Evolutionary conservation across 1,140 invertebrate species (phyloP).

Genomic region (Lepidurus apus): DNA sequence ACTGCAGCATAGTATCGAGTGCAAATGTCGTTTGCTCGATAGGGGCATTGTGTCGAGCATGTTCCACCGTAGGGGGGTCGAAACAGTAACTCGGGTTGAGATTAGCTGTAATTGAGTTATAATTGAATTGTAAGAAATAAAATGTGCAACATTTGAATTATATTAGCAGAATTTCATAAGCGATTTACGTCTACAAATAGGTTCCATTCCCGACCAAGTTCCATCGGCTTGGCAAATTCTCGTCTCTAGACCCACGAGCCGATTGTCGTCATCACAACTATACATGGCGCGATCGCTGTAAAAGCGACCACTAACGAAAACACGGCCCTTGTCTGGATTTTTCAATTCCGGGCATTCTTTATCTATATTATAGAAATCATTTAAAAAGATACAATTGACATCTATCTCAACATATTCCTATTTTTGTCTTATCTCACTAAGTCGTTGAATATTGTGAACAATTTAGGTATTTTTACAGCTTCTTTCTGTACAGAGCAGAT

Average conservation of each 20-base stretch:
- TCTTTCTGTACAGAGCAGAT: too few species aligned
- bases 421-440: conserved; percentile 1
- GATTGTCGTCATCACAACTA: conserved; percentile 76
- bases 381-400: background rate
- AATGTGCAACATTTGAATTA: background rate
- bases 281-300: conserved; percentile 78
- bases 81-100: conserved; percentile 64
- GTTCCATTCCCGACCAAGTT: conserved; percentile 79
- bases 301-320: conserved; percentile 62
- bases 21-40: conserved; percentile 75
- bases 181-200: conserved; percentile 66
- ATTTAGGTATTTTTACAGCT: too few species aligned
- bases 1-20: conserved; percentile 75
- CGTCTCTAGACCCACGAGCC: conserved; percentile 76
- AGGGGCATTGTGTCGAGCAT: conserved; percentile 79
- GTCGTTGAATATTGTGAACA: background rate
- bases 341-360: conserved; percentile 72
- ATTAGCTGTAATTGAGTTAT: conserved; percentile 33
- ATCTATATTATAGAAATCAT: conserved; percentile 53
- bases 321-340: conserved; percentile 60
- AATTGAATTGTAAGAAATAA: background rate
- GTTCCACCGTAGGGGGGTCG: conserved; percentile 74
- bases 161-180: conserved; percentile 23
- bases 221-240: conserved; percentile 85
- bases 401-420: background rate